Conservation (phyloP, 2,797 vertebrate species). For the Rallus crepitans region DNA sequence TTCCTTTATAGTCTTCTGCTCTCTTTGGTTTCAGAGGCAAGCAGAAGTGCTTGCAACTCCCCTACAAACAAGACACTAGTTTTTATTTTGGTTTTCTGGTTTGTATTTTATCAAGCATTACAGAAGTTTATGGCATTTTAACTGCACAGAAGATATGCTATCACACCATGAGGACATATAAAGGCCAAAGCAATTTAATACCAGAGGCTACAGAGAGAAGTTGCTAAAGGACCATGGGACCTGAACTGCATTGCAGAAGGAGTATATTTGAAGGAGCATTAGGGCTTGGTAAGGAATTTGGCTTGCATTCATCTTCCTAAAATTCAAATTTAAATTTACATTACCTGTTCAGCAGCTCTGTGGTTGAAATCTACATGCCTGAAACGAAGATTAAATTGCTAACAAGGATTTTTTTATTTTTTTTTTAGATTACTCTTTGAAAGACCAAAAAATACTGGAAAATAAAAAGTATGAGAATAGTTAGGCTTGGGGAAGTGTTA, state of each 20-base stretch:
- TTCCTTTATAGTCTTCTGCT: background rate
- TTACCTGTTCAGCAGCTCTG: background rate
- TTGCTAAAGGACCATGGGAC: background rate
- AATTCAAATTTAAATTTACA: background rate
- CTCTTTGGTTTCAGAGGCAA: background rate
- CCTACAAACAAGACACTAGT: background rate
- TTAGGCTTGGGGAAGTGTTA: background rate
- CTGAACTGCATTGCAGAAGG: background rate
- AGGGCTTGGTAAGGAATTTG: background rate
- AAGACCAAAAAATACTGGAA: background rate
- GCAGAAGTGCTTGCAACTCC: background rate
- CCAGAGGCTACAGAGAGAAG: background rate
- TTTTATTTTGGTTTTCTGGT: background rate
- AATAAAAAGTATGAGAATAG: background rate
- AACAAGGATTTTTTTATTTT: background rate
- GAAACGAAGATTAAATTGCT: background rate
- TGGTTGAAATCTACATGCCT: background rate
- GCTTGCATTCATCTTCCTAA: background rate
- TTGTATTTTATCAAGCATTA: background rate
- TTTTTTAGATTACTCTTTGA: background rate
- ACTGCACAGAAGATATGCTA: background rate
- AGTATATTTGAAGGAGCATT: background rate
- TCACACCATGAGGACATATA: background rate
- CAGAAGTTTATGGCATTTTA: background rate
- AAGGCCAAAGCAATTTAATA: conserved; percentile 9